Percentiles rank a stretch among this genome's conserved stretches.
Conservation (phyloP, 2,888 invertebrate genomes). For the Molorchus minor region DNA sequence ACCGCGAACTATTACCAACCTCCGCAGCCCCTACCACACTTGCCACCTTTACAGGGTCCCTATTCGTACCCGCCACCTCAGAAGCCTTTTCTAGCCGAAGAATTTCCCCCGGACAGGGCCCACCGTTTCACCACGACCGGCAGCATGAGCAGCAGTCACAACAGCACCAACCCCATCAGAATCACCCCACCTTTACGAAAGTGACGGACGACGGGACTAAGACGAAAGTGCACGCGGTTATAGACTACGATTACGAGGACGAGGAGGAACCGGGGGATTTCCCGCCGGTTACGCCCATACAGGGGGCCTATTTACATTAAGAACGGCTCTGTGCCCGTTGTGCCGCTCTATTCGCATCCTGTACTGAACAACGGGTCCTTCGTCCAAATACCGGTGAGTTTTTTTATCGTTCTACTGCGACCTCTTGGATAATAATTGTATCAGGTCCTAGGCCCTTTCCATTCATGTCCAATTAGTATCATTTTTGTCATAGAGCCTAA, state of each 20-base stretch:
- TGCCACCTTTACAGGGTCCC: conserved; percentile 46
- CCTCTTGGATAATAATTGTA: no score
- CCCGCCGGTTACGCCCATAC: conserved; percentile 82
- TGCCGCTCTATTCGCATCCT: conserved; percentile 86
- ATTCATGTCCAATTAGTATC: no score
- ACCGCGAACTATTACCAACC: conserved; percentile 50
- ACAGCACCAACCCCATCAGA: conserved; percentile 4
- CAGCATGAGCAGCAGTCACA: conserved; percentile 57
- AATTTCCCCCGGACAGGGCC: conserved; percentile 52
- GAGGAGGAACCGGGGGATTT: conserved; percentile 60
- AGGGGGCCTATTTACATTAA: conserved; percentile 87
- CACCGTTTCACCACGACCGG: conserved; percentile 51
- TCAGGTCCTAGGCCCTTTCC: no score
- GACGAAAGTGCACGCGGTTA: conserved; percentile 74
- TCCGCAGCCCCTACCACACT: conserved; percentile 39
- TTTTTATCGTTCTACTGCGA: not conserved
- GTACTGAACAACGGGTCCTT: conserved; percentile 86
- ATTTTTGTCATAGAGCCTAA: no score
- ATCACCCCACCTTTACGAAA: conserved; percentile 70
- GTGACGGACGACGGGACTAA: conserved; percentile 68
- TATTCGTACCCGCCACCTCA: conserved; percentile 59
- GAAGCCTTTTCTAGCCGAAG: conserved; percentile 60
- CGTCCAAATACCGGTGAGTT: conserved; percentile 90
- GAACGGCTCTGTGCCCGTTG: conserved; percentile 87
- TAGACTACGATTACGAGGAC: conserved; percentile 77